phyloP scores from a whole-genome alignment of 2,113 vertebrate genomes.

The Dicerorhinus sumatrensis region DNA sequence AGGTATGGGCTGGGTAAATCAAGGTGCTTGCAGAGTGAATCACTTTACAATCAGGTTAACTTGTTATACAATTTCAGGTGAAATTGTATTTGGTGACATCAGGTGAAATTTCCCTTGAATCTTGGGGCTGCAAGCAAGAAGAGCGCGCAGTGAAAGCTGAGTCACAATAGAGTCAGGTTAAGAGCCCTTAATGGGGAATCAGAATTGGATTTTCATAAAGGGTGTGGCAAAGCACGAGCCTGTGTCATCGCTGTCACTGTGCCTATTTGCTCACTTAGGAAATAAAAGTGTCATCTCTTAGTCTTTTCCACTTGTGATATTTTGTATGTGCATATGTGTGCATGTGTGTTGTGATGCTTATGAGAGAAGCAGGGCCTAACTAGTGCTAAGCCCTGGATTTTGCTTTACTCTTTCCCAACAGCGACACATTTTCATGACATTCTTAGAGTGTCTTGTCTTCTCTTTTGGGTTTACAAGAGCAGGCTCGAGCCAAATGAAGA shows the following conservation, averaged over 20 bases:
- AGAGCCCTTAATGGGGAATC: neutral
- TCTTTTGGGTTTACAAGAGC: neutral
- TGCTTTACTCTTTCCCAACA: neutral
- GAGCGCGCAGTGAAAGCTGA: neutral
- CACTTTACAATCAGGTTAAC: neutral
- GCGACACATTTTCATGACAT: neutral
- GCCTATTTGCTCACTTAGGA: neutral
- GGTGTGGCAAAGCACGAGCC: no score
- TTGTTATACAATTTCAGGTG: neutral
- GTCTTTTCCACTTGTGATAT: neutral
- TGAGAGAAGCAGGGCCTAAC: neutral
- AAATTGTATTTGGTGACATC: neutral
- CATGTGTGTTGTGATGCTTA: neutral
- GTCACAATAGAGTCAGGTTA: neutral
- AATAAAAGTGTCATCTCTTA: neutral
- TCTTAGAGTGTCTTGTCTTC: neutral
- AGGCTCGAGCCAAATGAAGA: neutral
- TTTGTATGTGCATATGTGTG: fast-evolving
- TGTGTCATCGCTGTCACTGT: no score
- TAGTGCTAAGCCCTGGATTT: neutral
- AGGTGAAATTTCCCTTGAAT: neutral
- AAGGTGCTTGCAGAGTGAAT: neutral
- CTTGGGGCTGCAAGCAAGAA: neutral
- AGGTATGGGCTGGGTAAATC: neutral
- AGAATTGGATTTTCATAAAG: neutral